These are phyloP conservation scores for Lithobius niger DNA, from an alignment of 1,140 invertebrate genomes.

Conservation along the genomic window DNA sequence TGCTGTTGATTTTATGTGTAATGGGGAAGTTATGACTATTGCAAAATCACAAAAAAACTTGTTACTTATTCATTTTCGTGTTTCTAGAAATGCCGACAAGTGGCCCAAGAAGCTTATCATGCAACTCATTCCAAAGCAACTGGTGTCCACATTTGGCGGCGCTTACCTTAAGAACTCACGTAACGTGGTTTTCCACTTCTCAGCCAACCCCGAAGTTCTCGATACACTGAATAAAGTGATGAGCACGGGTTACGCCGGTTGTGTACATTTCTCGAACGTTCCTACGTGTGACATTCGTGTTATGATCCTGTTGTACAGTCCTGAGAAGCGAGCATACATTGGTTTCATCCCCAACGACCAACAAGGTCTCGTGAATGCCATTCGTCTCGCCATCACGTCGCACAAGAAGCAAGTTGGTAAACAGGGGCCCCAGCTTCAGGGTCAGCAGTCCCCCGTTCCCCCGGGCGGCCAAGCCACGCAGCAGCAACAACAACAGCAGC, in stretches of 20 bases:
- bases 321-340: conserved; percentile 76
- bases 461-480: background rate
- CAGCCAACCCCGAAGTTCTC: conserved; percentile 48
- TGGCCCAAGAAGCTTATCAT: conserved; percentile 86
- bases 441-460: background rate
- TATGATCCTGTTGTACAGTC: conserved; percentile 76
- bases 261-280: conserved; percentile 64
- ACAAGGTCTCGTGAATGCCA: conserved; percentile 60
- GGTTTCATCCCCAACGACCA: conserved; percentile 94
- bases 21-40: no score
- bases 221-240: conserved; percentile 77
- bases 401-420: conserved; percentile 43
- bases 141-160: conserved; percentile 75
- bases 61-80: conserved; percentile 7
- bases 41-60: no score
- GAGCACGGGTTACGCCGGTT: conserved; percentile 81
- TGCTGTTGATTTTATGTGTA: no score
- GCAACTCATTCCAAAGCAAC: conserved; percentile 81
- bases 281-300: conserved; percentile 72
- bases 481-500: conserved; percentile 34
- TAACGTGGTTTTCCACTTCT: conserved; percentile 61
- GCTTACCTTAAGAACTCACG: conserved; percentile 75
- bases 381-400: conserved; percentile 65
- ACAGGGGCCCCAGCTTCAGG: conserved; percentile 15
- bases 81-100: conserved; percentile 61